A percentile compares a stretch with the other conserved stretches of the same genome.
These are phyloP conservation scores for Tetragnatha versicolor DNA, from an alignment of 1,140 invertebrate genomes.

Conservation along the genomic window DNA sequence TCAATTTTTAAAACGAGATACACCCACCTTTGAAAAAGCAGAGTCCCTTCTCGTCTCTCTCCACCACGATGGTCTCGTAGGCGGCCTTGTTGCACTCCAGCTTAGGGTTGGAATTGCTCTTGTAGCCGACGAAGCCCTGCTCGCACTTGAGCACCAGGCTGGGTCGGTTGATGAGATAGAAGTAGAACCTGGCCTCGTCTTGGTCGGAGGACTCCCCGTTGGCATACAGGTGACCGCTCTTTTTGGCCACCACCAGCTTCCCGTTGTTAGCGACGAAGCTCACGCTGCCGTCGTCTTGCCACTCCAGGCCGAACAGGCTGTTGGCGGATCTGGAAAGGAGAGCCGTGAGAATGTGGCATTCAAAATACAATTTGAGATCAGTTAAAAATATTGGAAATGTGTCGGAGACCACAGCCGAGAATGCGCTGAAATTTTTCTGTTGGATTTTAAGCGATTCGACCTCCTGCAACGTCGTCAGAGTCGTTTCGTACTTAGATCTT, in stretches of 20 bases:
- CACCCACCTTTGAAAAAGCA: conserved; percentile 90
- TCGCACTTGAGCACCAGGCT: conserved; percentile 93
- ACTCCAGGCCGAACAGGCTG: conserved; percentile 88
- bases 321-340: conserved; percentile 75
- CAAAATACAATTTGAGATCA: too few species aligned
- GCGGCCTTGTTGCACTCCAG: conserved; percentile 95
- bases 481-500: too few species aligned
- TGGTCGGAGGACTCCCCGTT: conserved; percentile 85
- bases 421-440: too few species aligned
- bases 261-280: conserved; percentile 93
- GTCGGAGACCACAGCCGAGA: too few species aligned
- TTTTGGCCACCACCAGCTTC: conserved; percentile 90
- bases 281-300: conserved; percentile 91
- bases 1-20: too few species aligned
- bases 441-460: too few species aligned
- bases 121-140: conserved; percentile 96
- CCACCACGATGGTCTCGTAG: conserved; percentile 91
- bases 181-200: conserved; percentile 84
- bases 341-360: too few species aligned
- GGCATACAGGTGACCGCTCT: conserved; percentile 91
- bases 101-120: conserved; percentile 77
- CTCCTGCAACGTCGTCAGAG: too few species aligned
- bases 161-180: conserved; percentile 91
- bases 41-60: conserved; percentile 86
- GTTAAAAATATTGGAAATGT: too few species aligned